These are phyloP conservation scores for Lasioglossum marginatum DNA, from an alignment of 2,888 invertebrate genomes.

Conservation along the genomic window DNA sequence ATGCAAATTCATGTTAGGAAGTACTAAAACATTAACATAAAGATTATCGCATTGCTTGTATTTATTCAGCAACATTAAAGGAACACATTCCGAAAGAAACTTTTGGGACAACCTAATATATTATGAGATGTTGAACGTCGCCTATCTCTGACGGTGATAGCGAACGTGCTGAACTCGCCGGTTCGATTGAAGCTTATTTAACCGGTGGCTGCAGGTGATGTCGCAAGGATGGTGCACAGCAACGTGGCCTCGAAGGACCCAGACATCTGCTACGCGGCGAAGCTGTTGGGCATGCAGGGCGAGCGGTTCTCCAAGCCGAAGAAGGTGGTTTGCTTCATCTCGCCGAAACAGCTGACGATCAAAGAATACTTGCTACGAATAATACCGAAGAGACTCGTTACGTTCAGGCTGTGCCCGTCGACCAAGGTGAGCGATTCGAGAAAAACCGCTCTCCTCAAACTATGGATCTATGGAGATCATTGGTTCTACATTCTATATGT, in stretches of 20 bases:
- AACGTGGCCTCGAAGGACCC: constrained; percentile 94
- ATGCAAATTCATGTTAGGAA: too few relatives aligned
- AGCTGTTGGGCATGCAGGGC: constrained; percentile 87
- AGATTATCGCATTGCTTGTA: too few relatives aligned
- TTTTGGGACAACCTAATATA: too few relatives aligned
- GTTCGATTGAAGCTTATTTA: not conserved
- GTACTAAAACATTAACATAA: too few relatives aligned
- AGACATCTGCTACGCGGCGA: constrained; percentile 94
- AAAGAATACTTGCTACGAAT: constrained; percentile 97
- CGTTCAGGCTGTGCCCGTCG: constrained; percentile 96
- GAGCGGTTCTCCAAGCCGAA: constrained; percentile 90
- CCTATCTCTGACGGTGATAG: not conserved
- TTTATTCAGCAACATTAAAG: too few relatives aligned
- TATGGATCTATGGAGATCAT: not conserved
- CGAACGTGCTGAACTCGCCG: not conserved
- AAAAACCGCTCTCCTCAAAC: too few relatives aligned
- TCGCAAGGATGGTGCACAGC: constrained; percentile 94
- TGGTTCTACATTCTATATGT: not conserved
- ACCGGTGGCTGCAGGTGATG: constrained; percentile 86
- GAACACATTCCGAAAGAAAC: too few relatives aligned
- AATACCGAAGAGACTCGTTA: constrained; percentile 95
- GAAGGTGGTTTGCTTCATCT: constrained; percentile 95
- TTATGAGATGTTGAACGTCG: not conserved
- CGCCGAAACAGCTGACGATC: constrained; percentile 95
- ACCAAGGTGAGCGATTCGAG: constrained; percentile 89